Percentiles rank a stretch among this genome's conserved stretches.
Evolutionary conservation across 2,113 vertebrate genomes (phyloP).

Genomic region (Columba livia): DNA sequence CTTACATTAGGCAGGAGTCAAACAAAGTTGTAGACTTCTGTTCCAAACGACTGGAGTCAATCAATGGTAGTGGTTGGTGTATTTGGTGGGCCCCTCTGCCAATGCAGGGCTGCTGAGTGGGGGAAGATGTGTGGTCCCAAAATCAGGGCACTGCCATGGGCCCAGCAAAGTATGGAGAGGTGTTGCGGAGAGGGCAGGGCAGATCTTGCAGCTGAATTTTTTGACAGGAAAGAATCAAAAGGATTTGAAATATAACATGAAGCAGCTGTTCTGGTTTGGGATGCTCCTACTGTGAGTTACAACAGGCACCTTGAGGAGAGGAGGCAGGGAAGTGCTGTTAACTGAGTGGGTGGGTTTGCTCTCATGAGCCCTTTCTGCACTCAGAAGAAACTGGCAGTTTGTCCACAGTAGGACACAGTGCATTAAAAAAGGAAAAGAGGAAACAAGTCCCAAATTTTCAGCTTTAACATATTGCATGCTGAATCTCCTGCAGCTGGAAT

Average conservation of each 20-base stretch:
- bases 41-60: background rate
- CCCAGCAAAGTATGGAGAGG: background rate
- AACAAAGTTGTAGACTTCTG: background rate
- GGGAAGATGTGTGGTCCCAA: background rate
- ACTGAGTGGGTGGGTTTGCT: background rate
- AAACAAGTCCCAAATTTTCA: background rate
- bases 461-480: background rate
- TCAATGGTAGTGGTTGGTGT: background rate
- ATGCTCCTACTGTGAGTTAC: background rate
- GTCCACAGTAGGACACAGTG: background rate
- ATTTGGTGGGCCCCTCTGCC: background rate
- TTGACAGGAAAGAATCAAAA: background rate
- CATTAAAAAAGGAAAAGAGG: background rate
- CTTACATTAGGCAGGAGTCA: background rate
- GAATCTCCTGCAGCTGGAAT: background rate
- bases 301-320: background rate
- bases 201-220: background rate
- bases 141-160: background rate
- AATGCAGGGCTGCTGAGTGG: background rate
- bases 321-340: background rate
- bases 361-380: background rate
- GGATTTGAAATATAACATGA: fast-evolving
- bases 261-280: background rate
- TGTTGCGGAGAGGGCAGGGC: no score
- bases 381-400: background rate